Evolutionary conservation across 2,888 invertebrate genomes (phyloP), one percentile per base, ranked within the genome.

Genomic region (Theodoxus fluviatilis): DNA sequence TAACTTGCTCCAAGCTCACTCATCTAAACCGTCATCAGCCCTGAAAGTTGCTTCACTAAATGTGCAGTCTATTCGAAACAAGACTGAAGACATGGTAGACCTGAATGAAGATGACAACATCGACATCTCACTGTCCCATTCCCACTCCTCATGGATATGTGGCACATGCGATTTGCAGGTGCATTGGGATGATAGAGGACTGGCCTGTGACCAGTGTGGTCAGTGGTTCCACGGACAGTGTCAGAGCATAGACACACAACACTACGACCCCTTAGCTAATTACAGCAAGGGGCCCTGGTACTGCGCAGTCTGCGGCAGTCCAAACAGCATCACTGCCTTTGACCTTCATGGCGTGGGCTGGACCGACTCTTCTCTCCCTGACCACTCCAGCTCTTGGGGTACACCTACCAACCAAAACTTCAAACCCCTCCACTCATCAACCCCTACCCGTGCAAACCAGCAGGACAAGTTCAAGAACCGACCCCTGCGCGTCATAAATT

Each of bases 141-240:
- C 63, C 37, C 63, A 37, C 25, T 63, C 63, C 37, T 63, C 63
- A 0, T 37, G 63, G 63, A 63, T 63, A 9, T 63, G 63, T n/a
- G 63, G 63, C 38, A 63, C 63, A 31, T 63, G 63, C 22, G 63
- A 37, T 31, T 25, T 63, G 3, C 3, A 6, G 4, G 63, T 63
- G 35, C 28, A 33, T 12, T 63, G 63, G 63, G 9, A 15, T 2
- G 38, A 63, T 2, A 37, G 38, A 37, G 63, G 63, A 0, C 15
- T 63, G 18, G 63, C 38, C 22, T 64, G 64, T 12, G 64, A 64
- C 9, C 40, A 64, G 43, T 64, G 64, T 43, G 64, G 64, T 28
- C 64, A 64, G 31, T 64, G 43, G 64, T 64, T 40, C 35, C 64
- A 64, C 9, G 64, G 64, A 40, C 40, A 43, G 35, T 64, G 64